Evolutionary conservation across 23 tunicate genomes (phyloP).

Genomic region (Phallusia fumigata): DNA sequence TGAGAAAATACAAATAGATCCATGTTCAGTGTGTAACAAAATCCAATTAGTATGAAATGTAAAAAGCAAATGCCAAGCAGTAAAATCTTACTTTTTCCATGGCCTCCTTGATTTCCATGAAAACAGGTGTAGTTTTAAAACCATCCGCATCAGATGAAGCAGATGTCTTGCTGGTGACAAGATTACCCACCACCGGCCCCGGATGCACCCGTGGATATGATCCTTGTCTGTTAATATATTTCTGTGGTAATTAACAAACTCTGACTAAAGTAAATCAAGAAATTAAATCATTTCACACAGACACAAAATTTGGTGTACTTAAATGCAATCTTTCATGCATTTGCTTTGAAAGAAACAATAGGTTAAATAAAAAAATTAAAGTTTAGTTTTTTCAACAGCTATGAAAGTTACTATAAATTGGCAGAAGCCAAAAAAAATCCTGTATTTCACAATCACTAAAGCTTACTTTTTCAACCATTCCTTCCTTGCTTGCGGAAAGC

Average conservation of each 20-base stretch:
- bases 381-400: no score
- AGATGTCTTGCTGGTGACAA: conserved; percentile 33
- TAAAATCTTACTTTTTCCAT: conserved; percentile 20
- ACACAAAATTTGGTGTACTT: no score
- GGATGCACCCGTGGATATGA: conserved; percentile 55
- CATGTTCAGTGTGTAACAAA: no score
- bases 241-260: no score
- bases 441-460: not conserved
- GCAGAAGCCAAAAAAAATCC: not conserved
- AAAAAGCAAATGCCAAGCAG: no score
- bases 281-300: no score
- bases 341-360: no score
- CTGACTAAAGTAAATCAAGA: no score
- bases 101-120: conserved; percentile 41
- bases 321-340: no score
- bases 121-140: conserved; percentile 83
- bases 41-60: no score
- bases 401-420: not conserved
- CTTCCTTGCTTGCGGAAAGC: conserved; percentile 94
- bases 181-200: conserved; percentile 40
- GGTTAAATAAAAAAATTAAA: no score
- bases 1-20: no score
- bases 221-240: conserved; percentile 55
- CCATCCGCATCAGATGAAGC: conserved; percentile 84
- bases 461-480: conserved; percentile 62